phyloP scores from a whole-genome alignment of 2,888 invertebrate genomes.

The Seira sanloemensis region DNA sequence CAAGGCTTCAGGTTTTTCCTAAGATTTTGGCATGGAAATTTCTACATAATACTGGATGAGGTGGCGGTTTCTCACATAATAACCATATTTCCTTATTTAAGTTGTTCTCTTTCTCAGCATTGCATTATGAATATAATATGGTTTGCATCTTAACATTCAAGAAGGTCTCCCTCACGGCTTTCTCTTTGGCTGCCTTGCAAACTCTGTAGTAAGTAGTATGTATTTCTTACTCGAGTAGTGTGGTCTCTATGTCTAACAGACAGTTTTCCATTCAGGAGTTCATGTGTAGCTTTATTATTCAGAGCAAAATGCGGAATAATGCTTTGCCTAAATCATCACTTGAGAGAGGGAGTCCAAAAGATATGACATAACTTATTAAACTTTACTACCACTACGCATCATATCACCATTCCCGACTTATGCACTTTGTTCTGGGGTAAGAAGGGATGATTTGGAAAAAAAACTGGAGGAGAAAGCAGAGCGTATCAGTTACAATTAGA shows the following conservation, averaged over 20 bases:
- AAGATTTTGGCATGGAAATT: neutral
- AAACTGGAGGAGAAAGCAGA: constrained; percentile 13
- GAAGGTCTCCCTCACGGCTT: constrained; percentile 50
- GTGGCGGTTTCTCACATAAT: constrained; percentile 53
- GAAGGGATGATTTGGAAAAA: neutral
- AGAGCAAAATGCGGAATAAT: neutral
- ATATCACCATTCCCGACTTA: neutral
- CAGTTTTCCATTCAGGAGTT: too few relatives aligned
- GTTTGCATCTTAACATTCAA: constrained; percentile 54
- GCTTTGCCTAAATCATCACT: constrained; percentile 18
- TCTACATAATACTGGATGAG: neutral
- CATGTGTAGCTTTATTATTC: neutral
- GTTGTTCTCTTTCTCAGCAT: constrained; percentile 44
- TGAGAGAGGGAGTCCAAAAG: neutral
- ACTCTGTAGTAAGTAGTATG: too few relatives aligned
- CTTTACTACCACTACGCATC: neutral
- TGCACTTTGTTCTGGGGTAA: neutral
- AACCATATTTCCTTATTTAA: constrained; percentile 65
- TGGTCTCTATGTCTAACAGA: too few relatives aligned
- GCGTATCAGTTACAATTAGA: constrained; percentile 61
- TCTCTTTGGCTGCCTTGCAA: too few relatives aligned
- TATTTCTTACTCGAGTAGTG: constrained; percentile 60
- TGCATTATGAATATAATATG: constrained; percentile 65
- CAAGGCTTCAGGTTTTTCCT: neutral
- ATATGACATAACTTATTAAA: neutral